Evolutionary conservation across 2,888 invertebrate genomes (phyloP), one percentile per base, ranked within the genome.

Genomic region (Saturnia pavonia): DNA sequence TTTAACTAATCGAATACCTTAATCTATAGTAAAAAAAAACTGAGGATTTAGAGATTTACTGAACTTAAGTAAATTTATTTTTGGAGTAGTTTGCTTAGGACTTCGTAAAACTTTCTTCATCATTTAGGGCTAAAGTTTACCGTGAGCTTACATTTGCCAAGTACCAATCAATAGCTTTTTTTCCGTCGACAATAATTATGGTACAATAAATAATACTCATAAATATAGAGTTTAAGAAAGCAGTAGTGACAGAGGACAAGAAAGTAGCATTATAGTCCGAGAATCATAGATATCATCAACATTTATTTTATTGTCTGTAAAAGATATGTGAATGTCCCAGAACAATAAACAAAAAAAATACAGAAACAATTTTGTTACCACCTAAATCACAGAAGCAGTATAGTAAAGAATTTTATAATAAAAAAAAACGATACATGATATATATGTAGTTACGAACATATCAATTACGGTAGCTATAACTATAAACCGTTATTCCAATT

Each of bases 401-500:
- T 11, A 9, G 7, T 22, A 54, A 54, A 54, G 22, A 54, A 54
- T 22, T n/a, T 54, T 9, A n/a, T 22, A 2, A 27, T 27, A 27
- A 11, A 0, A 11, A 57, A 57, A 25, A 1, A 27, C 27, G 27
- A n/a, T 40, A 40, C 9, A 65, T 40, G 27, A 16, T 27, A 34
- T 63, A 34, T 63, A 0, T 65, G 12, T 40, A 40, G 19, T n/a
- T 65, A 65, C 40, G 40, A 25, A 65, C 65, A n/a, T 40, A 65
- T 40, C 34, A 65, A 65, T 65, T 40, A 40, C 65, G 40, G 40
- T 65, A 65, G 65, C 65, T 65, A 65, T 65, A 65, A 65, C 19
- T 11, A 19, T 40, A n/a, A 65, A 65, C 65, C 65, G 65, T 65
- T 40, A 65, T 65, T 65, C 40, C 40, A n/a, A 65, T 65, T 65